phyloP scores from a whole-genome alignment of 2,113 vertebrate species.

The Spheniscus mendiculus region DNA sequence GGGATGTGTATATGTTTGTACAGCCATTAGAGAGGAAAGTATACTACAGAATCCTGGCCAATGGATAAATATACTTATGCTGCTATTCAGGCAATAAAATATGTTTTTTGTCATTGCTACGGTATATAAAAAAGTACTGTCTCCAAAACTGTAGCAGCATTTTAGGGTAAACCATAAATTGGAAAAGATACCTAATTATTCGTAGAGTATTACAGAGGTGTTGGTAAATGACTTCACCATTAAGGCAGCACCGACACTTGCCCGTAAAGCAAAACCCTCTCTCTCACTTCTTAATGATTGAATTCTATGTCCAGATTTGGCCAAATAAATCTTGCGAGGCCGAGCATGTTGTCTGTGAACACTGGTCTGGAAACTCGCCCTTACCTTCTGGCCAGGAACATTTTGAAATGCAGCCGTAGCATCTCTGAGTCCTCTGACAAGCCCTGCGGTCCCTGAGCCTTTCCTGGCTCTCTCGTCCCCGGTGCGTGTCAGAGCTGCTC shows the following conservation, averaged over 20 bases:
- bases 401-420: background rate
- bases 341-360: accelerated
- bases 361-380: background rate
- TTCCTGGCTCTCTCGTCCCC: background rate
- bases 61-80: background rate
- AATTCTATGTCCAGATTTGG: background rate
- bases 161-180: slow-evolving; percentile 23
- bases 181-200: slow-evolving; percentile 37
- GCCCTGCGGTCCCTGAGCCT: accelerated
- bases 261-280: background rate
- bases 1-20: background rate
- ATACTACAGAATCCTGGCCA: background rate
- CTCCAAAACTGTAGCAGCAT: background rate
- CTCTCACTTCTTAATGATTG: background rate
- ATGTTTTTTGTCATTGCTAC: background rate
- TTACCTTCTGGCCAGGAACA: background rate
- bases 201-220: background rate
- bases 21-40: slow-evolving; percentile 5
- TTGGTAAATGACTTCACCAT: background rate
- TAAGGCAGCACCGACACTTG: background rate
- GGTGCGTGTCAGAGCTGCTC: background rate
- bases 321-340: background rate
- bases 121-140: background rate
- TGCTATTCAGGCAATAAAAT: background rate
- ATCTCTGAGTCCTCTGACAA: background rate